Percentiles rank a stretch among this genome's conserved stretches.
These are phyloP conservation scores for Pangasius krempfi DNA, from an alignment of 2,797 vertebrate species.

Conservation along the genomic window DNA sequence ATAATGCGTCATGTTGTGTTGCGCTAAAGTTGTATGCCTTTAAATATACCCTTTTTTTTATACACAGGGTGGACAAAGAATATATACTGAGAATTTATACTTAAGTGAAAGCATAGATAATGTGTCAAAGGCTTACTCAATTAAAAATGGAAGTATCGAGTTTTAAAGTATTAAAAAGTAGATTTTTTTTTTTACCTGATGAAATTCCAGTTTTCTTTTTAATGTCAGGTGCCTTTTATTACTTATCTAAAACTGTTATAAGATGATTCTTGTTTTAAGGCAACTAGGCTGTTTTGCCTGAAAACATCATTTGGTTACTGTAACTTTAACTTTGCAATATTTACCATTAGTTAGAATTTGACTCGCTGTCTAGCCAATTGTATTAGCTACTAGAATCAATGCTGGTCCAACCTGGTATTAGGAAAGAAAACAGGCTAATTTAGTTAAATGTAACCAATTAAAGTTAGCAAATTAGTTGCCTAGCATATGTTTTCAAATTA, in stretches of 20 bases:
- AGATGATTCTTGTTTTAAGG: no score
- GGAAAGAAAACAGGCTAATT: neutral
- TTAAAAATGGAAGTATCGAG: no score
- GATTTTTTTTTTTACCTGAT: neutral
- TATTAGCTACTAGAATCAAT: neutral
- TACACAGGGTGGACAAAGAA: no score
- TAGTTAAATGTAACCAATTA: neutral
- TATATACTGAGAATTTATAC: neutral
- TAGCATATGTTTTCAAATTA: neutral
- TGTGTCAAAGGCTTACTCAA: neutral
- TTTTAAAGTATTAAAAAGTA: no score
- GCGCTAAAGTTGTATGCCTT: neutral
- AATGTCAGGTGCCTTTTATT: neutral
- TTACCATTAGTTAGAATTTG: neutral
- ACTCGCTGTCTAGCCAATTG: neutral
- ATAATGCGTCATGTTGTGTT: neutral
- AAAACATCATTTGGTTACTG: no score
- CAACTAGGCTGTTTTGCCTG: no score
- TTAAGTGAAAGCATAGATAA: neutral
- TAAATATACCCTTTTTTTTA: neutral
- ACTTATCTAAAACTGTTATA: no score
- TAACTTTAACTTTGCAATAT: no score
- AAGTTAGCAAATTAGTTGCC: neutral
- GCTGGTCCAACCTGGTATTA: neutral
- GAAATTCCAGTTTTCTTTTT: neutral